A percentile compares a stretch with the other conserved stretches of the same genome.
phyloP scores from a whole-genome alignment of 2,888 invertebrate genomes.

The Diabrotica balteata region DNA sequence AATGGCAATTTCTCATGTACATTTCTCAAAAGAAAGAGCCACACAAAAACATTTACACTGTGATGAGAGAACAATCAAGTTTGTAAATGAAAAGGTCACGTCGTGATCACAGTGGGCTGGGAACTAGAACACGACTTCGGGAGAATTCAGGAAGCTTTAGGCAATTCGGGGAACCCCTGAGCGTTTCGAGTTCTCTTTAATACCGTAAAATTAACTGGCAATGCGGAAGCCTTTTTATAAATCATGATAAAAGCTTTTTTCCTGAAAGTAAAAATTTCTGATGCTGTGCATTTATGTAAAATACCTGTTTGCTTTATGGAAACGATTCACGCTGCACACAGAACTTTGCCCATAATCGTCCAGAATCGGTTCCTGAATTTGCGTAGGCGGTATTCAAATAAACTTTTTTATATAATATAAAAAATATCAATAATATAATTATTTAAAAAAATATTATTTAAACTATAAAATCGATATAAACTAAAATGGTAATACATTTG shows the following conservation, averaged over 20 bases:
- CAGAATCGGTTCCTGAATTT: constrained; percentile 1
- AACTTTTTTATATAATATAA: too few relatives aligned
- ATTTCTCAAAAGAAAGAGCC: not conserved
- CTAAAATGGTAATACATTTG: too few relatives aligned
- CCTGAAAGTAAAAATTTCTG: constrained; percentile 26
- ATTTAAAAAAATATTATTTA: too few relatives aligned
- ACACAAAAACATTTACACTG: constrained; percentile 19
- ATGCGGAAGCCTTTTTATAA: constrained; percentile 50
- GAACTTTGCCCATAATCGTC: not conserved
- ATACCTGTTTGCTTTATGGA: constrained; percentile 29
- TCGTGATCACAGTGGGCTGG: constrained; percentile 55
- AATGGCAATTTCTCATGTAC: not conserved
- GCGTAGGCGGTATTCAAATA: not conserved
- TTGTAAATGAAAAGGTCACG: constrained; percentile 50
- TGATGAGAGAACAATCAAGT: constrained; percentile 35
- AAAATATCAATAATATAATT: too few relatives aligned
- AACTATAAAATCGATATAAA: too few relatives aligned
- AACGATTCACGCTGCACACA: constrained; percentile 24
- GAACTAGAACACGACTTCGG: constrained; percentile 57
- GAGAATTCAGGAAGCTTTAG: constrained; percentile 46
- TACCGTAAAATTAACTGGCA: constrained; percentile 52
- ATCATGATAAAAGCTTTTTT: constrained; percentile 32
- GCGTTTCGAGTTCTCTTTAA: constrained; percentile 44
- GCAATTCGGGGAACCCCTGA: constrained; percentile 51
- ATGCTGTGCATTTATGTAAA: constrained; percentile 28